Percentiles rank a stretch among this genome's conserved stretches.
Evolutionary conservation across 2,113 vertebrate genomes (phyloP).

Genomic region (Taurulus bubalis): DNA sequence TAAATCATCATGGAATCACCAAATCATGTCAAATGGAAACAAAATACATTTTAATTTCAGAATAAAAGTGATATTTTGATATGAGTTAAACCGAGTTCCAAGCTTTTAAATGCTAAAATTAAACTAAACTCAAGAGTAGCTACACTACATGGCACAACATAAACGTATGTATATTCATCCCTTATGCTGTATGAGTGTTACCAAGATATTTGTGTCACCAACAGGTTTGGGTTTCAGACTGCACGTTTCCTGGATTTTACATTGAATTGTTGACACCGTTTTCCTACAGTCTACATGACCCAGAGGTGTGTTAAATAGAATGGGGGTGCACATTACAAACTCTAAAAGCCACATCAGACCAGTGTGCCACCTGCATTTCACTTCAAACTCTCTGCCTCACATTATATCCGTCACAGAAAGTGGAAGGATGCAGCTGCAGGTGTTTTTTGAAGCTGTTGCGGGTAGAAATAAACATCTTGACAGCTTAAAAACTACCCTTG

Average conservation of each 20-base stretch:
- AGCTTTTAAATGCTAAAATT: neutral
- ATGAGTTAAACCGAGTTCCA: neutral
- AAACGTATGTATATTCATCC: neutral
- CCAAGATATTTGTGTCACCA: slow-evolving; percentile 1
- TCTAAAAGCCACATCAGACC: slow-evolving; percentile 50
- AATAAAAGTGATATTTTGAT: neutral
- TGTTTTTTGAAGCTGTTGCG: slow-evolving; percentile 63
- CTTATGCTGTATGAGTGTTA: neutral
- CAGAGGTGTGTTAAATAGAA: slow-evolving; percentile 43
- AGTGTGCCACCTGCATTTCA: slow-evolving; percentile 64
- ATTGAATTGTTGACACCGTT: slow-evolving; percentile 5
- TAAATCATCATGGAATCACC: neutral
- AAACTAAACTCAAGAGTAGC: neutral
- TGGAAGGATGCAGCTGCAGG: slow-evolving; percentile 74
- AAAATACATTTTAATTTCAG: neutral
- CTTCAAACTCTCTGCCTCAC: slow-evolving; percentile 45
- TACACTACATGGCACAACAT: neutral
- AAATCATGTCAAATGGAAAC: neutral
- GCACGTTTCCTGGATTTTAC: slow-evolving; percentile 5
- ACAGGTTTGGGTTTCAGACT: neutral
- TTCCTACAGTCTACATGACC: slow-evolving; percentile 31
- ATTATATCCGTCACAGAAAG: slow-evolving; percentile 63
- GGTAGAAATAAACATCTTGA: slow-evolving; percentile 66
- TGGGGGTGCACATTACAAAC: slow-evolving; percentile 25
- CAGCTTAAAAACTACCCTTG: slow-evolving; percentile 54